These are phyloP conservation scores for Conchocele bisecta DNA, from an alignment of 2,888 invertebrate species.

Conservation along the genomic window DNA sequence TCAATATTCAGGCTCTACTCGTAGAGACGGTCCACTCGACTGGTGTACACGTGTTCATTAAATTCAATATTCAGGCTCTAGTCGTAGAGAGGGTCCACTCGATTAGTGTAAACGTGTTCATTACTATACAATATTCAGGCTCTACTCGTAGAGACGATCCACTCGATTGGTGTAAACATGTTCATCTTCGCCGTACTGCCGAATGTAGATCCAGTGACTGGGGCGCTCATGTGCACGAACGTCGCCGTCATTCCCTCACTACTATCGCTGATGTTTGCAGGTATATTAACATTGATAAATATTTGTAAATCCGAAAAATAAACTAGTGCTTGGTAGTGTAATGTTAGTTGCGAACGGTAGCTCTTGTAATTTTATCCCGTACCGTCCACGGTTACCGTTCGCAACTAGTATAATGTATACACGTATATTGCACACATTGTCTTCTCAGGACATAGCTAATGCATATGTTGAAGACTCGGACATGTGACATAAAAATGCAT, in stretches of 20 bases:
- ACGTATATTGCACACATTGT: no score
- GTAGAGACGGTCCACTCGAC: no score
- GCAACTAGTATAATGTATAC: no score
- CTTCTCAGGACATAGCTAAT: no score
- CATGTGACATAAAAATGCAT: no score
- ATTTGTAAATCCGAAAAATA: not conserved
- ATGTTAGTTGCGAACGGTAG: not conserved
- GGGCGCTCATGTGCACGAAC: slow-evolving; percentile 58
- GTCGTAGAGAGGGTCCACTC: slow-evolving; percentile 64
- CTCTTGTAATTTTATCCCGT: not conserved
- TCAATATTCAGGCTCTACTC: no score
- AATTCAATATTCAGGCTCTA: slow-evolving; percentile 64
- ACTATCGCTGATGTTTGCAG: slow-evolving; percentile 46
- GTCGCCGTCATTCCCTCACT: slow-evolving; percentile 56
- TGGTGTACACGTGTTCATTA: no score
- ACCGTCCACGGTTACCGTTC: no score
- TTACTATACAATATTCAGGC: no score
- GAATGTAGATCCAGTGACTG: slow-evolving; percentile 63
- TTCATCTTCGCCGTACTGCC: slow-evolving; percentile 65
- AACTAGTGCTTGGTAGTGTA: not conserved
- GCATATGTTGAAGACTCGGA: no score
- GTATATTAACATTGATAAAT: slow-evolving; percentile 13
- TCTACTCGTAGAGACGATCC: slow-evolving; percentile 60
- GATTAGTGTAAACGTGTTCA: slow-evolving; percentile 58
- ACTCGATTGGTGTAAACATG: slow-evolving; percentile 60